phyloP scores from a whole-genome alignment of 2,888 invertebrate species.

The Lepetodrilus schrolli region DNA sequence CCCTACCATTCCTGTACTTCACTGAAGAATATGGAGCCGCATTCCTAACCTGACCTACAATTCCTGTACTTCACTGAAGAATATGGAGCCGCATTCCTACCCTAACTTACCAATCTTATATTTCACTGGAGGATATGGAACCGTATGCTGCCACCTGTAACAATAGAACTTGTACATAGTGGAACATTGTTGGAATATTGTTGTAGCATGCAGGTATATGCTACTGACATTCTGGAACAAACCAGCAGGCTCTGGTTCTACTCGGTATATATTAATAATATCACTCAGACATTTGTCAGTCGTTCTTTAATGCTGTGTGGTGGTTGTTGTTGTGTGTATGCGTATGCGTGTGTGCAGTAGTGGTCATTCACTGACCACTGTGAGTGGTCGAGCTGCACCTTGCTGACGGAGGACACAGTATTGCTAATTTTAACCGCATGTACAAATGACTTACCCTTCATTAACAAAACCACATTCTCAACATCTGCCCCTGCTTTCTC shows the following conservation, averaged over 20 bases:
- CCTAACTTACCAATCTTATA: no score
- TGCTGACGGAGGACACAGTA: neutral
- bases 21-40: no score
- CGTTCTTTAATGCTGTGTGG: no score
- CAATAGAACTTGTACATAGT: neutral
- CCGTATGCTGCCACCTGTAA: no score
- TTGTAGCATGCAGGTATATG: slow-evolving; percentile 24
- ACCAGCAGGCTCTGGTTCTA: slow-evolving; percentile 18
- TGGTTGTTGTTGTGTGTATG: neutral
- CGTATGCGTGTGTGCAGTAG: neutral
- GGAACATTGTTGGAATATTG: neutral
- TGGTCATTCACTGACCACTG: neutral
- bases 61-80: no score
- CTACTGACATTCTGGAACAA: slow-evolving; percentile 4
- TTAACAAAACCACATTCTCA: slow-evolving; percentile 18
- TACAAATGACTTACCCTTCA: no score
- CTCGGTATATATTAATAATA: slow-evolving; percentile 5
- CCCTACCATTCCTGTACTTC: no score
- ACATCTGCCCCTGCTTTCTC: neutral
- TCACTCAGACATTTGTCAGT: no score
- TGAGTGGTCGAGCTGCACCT: neutral
- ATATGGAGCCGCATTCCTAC: no score
- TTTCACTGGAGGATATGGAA: no score
- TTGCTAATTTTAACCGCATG: neutral
- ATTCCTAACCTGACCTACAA: no score